Evolutionary conservation across 2,797 vertebrate species (phyloP).

Genomic region (Sebastes matsubarae): DNA sequence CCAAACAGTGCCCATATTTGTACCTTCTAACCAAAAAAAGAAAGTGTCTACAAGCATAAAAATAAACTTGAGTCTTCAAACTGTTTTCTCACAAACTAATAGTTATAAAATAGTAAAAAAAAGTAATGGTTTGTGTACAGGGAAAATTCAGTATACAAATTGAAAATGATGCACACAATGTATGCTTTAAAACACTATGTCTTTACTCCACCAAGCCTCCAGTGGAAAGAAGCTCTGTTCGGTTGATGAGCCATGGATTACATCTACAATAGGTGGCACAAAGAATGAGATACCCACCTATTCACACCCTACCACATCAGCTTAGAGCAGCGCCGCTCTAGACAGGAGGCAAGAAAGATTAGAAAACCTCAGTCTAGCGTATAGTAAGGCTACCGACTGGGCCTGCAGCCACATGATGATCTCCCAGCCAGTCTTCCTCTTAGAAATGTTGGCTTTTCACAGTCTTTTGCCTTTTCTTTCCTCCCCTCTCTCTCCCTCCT

Average conservation of each 20-base stretch:
- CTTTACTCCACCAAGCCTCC: not conserved
- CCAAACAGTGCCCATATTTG: not conserved
- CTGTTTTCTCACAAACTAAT: not conserved
- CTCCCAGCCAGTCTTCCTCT: conserved; percentile 20
- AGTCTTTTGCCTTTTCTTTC: not conserved
- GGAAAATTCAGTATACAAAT: not conserved
- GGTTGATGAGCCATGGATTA: conserved; percentile 29
- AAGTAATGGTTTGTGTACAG: not conserved
- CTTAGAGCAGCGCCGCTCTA: conserved; percentile 32
- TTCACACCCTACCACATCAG: conserved; percentile 19
- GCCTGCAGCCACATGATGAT: conserved; percentile 32
- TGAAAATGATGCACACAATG: not conserved
- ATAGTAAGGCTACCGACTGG: conserved; percentile 28
- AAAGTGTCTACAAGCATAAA: not conserved
- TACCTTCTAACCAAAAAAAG: not conserved
- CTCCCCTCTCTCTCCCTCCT: not conserved
- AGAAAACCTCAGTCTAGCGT: conserved; percentile 21
- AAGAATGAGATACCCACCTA: conserved; percentile 14
- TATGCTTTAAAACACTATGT: not conserved
- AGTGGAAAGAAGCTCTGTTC: not conserved
- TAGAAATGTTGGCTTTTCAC: conserved; percentile 32
- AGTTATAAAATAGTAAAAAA: not conserved
- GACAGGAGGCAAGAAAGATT: conserved; percentile 31
- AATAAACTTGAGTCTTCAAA: not conserved
- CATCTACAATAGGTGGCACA: conserved; percentile 17